Conservation (phyloP, 2,888 invertebrate genomes). For the Erebia epiphron region DNA sequence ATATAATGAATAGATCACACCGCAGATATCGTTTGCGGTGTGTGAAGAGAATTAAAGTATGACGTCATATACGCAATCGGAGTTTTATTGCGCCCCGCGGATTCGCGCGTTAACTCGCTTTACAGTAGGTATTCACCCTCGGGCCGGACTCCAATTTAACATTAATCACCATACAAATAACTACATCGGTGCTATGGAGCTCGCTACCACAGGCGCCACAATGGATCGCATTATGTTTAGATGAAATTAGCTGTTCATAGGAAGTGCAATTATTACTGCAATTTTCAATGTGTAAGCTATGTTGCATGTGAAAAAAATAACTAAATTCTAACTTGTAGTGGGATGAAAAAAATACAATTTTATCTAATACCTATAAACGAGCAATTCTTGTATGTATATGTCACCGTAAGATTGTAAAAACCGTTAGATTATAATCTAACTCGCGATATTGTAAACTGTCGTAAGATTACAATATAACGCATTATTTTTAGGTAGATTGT, state of each 20-base stretch:
- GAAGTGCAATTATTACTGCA: not conserved
- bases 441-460: no score
- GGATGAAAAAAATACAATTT: no score
- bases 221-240: not conserved
- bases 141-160: conserved; percentile 20
- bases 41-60: conserved; percentile 12
- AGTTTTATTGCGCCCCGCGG: conserved; percentile 30
- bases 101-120: conserved; percentile 23
- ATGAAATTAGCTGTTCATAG: not conserved
- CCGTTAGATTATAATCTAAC: no score
- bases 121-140: conserved; percentile 9
- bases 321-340: no score
- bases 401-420: no score
- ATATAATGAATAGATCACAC: conserved; percentile 3
- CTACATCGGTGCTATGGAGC: not conserved
- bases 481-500: no score
- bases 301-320: no score
- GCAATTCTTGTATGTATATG: no score
- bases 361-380: no score
- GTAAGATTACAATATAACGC: no score
- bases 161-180: conserved; percentile 14
- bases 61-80: conserved; percentile 6
- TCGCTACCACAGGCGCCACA: not conserved
- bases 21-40: conserved; percentile 3
- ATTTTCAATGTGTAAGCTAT: not conserved